phyloP scores from a whole-genome alignment of 2,113 vertebrate genomes.

The Otocyon megalotis region DNA sequence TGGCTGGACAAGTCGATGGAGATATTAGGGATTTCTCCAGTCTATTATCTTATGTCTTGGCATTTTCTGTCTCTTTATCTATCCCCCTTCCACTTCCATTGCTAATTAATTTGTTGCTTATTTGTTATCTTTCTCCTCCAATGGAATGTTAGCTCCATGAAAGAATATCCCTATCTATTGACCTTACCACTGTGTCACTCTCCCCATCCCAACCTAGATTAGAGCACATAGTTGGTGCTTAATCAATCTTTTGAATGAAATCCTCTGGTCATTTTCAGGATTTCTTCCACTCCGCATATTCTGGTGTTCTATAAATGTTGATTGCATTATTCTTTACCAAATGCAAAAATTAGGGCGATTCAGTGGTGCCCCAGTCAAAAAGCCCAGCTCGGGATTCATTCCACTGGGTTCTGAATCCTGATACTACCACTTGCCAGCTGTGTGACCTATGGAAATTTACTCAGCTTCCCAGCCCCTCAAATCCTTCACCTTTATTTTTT shows the following conservation, averaged over 20 bases:
- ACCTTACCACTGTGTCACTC: background rate
- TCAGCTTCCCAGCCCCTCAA: background rate
- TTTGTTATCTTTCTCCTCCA: background rate
- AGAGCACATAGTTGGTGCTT: background rate
- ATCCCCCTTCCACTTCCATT: background rate
- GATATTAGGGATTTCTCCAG: background rate
- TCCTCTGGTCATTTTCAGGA: background rate
- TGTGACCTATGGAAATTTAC: background rate
- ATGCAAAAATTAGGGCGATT: background rate
- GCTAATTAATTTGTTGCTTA: background rate
- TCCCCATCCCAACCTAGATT: background rate
- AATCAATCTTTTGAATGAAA: background rate
- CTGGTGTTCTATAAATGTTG: background rate
- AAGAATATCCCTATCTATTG: background rate
- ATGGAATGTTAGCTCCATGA: background rate
- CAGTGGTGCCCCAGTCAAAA: background rate
- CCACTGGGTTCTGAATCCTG: background rate
- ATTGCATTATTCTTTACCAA: background rate
- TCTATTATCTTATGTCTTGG: background rate
- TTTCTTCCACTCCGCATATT: background rate
- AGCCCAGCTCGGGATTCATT: background rate
- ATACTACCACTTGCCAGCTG: background rate
- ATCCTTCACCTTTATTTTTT: background rate
- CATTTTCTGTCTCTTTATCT: background rate
- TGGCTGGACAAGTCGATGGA: background rate